Evolutionary conservation across 2,797 vertebrate species (phyloP).

Genomic region (Paedocypris micromegethes): DNA sequence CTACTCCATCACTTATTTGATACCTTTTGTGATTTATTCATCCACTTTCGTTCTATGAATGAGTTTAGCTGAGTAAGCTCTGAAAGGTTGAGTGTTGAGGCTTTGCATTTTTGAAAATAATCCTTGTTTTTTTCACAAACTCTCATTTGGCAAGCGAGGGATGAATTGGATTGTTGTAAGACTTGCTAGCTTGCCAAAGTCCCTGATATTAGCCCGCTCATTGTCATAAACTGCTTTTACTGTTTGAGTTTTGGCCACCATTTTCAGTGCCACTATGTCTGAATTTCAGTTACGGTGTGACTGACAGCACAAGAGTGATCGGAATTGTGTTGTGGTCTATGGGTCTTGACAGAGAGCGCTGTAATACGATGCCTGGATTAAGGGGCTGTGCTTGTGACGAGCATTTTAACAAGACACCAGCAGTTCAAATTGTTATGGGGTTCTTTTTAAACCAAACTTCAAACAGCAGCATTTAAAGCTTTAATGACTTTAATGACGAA

Average conservation of each 20-base stretch:
- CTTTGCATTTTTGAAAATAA: slow-evolving; percentile 42
- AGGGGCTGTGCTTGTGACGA: slow-evolving; percentile 14
- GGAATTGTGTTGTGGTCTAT: background rate
- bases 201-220: slow-evolving; percentile 27
- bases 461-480: background rate
- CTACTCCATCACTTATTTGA: slow-evolving; percentile 16
- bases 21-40: slow-evolving; percentile 28
- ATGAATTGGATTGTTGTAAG: slow-evolving; percentile 24
- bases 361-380: slow-evolving; percentile 15
- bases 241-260: slow-evolving; percentile 36
- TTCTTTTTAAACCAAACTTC: too few relatives aligned
- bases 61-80: slow-evolving; percentile 27
- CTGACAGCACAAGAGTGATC: background rate
- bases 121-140: slow-evolving; percentile 43
- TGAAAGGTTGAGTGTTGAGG: slow-evolving; percentile 24
- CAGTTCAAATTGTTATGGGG: too few relatives aligned
- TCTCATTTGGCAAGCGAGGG: slow-evolving; percentile 39
- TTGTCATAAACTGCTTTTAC: slow-evolving; percentile 24
- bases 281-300: slow-evolving; percentile 10
- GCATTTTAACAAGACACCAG: slow-evolving; percentile 6
- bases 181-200: slow-evolving; percentile 31
- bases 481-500: too few relatives aligned
- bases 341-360: slow-evolving; percentile 24
- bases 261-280: slow-evolving; percentile 15
- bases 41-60: slow-evolving; percentile 36